Conservation (phyloP, 2,113 vertebrate species). For the Fregetta grallaria region DNA sequence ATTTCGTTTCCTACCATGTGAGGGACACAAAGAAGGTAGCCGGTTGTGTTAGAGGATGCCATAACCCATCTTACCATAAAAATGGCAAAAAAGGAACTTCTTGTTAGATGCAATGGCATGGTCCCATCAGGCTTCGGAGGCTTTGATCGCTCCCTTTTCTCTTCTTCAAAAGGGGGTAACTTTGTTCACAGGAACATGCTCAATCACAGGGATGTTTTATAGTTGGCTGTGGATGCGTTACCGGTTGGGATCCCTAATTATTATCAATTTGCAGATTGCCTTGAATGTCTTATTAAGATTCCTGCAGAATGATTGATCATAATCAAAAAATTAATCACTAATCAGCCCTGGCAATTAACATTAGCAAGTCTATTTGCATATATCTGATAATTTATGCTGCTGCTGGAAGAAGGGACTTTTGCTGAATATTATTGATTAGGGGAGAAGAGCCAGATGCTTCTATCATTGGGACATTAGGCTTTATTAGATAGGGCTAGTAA, state of each 20-base stretch:
- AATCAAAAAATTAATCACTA: conserved; percentile 78
- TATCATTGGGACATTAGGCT: neutral
- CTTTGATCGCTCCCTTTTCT: neutral
- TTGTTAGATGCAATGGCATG: neutral
- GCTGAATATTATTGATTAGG: conserved; percentile 68
- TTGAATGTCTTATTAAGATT: conserved; percentile 66
- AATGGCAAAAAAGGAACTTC: neutral
- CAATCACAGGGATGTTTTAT: neutral
- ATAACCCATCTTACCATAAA: neutral
- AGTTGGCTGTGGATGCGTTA: neutral
- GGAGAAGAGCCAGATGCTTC: conserved; percentile 52
- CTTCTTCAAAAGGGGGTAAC: neutral
- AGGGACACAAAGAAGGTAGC: neutral
- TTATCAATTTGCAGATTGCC: conserved; percentile 63
- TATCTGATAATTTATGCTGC: conserved; percentile 71
- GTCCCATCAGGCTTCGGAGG: neutral
- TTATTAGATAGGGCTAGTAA: neutral
- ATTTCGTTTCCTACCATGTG: neutral
- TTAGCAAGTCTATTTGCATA: conserved; percentile 71
- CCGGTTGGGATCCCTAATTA: conserved; percentile 50
- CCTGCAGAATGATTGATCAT: conserved; percentile 68
- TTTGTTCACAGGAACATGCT: neutral
- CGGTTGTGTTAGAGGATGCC: neutral
- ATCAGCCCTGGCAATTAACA: conserved; percentile 76
- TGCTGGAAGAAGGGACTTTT: conserved; percentile 55